phyloP scores from a whole-genome alignment of 2,888 invertebrate genomes.

The Folsomia candida region DNA sequence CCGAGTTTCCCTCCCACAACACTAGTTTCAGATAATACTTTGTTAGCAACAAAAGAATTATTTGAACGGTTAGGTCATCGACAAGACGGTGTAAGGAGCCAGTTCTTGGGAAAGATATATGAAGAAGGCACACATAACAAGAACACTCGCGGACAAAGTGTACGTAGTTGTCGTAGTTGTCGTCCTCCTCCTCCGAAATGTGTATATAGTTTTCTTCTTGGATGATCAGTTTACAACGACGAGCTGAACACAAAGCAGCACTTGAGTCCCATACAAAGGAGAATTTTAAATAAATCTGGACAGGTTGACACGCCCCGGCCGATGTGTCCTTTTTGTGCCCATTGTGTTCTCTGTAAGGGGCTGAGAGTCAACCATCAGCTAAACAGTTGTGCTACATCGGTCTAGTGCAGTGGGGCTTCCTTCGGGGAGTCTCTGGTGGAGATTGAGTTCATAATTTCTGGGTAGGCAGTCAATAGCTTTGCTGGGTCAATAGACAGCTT shows the following conservation, averaged over 20 bases:
- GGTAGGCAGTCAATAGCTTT: not conserved
- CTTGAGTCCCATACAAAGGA: not conserved
- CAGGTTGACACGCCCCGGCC: not conserved
- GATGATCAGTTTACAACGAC: not conserved
- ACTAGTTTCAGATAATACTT: not conserved
- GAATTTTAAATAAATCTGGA: constrained; percentile 5
- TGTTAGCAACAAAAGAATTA: not conserved
- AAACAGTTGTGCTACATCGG: too few relatives aligned
- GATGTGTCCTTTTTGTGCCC: not conserved
- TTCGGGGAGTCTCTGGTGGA: not conserved
- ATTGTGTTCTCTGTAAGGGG: not conserved
- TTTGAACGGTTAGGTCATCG: too few relatives aligned
- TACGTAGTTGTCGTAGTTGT: too few relatives aligned
- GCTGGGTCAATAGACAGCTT: not conserved
- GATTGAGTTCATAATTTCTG: not conserved
- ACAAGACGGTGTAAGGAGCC: too few relatives aligned
- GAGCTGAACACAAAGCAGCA: not conserved
- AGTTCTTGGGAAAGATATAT: not conserved
- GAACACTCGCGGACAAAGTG: not conserved
- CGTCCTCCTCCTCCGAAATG: too few relatives aligned
- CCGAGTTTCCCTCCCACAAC: not conserved
- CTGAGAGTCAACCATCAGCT: not conserved
- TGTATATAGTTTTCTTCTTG: not conserved
- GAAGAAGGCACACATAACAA: not conserved
- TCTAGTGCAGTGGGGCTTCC: not conserved